Evolutionary conservation across 2,797 vertebrate species (phyloP).

Genomic region (Leucoraja ocellata): DNA sequence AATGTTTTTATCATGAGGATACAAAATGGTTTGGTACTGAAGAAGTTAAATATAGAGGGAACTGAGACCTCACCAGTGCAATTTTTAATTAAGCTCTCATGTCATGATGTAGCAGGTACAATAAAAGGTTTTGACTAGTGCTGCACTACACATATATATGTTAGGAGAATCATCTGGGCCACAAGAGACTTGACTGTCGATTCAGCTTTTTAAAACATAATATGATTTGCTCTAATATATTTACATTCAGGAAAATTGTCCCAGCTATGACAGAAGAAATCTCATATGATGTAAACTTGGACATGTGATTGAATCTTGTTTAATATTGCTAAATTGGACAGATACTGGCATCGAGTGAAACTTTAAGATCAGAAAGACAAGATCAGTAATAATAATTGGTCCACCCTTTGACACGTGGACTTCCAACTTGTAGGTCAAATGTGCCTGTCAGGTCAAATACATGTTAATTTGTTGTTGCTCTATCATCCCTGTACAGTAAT

Average conservation of each 20-base stretch:
- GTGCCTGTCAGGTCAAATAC: conserved; percentile 61
- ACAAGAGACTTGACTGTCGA: conserved; percentile 68
- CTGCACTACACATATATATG: conserved; percentile 31
- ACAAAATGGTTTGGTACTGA: not conserved
- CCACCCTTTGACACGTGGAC: conserved; percentile 77
- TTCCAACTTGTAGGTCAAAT: conserved; percentile 68
- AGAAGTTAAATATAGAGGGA: conserved; percentile 28
- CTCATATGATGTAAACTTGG: conserved; percentile 53
- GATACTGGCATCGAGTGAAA: conserved; percentile 51
- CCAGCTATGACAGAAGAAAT: conserved; percentile 47
- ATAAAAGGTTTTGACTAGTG: conserved; percentile 37
- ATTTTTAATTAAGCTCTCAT: conserved; percentile 37
- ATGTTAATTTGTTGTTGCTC: conserved; percentile 57
- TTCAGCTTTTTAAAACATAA: conserved; percentile 57
- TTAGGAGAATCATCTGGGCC: conserved; percentile 42
- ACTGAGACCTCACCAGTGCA: not conserved
- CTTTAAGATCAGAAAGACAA: conserved; percentile 54
- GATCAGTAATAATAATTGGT: conserved; percentile 66
- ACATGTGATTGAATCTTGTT: conserved; percentile 74
- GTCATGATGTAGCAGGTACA: conserved; percentile 37
- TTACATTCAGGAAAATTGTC: conserved; percentile 52
- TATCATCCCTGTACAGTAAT: conserved; percentile 47
- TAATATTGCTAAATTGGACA: conserved; percentile 78
- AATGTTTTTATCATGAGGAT: not conserved
- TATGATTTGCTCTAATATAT: conserved; percentile 53